Percentiles rank a stretch among this genome's conserved stretches.
phyloP scores from a whole-genome alignment of 2,113 vertebrate genomes.

The Arenaria interpres region DNA sequence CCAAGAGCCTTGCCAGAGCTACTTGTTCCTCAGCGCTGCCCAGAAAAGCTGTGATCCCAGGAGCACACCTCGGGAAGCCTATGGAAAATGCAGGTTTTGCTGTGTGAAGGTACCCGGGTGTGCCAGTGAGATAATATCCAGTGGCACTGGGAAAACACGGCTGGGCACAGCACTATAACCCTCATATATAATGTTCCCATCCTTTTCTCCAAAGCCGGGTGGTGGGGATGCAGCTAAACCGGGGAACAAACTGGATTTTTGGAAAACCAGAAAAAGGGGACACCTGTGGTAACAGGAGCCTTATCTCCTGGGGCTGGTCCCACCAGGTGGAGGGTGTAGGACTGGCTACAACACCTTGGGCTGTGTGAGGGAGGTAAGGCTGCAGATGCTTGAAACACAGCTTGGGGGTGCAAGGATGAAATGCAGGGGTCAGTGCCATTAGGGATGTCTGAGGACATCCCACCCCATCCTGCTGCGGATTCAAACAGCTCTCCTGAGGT shows the following conservation, averaged over 20 bases:
- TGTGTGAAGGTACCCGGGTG: not conserved
- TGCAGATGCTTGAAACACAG: not conserved
- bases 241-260: not conserved
- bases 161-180: not conserved
- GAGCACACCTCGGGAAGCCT: not conserved
- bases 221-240: not conserved
- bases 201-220: not conserved
- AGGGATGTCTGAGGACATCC: not conserved
- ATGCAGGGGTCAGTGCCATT: not conserved
- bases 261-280: not conserved
- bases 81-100: not conserved
- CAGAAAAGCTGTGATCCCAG: not conserved
- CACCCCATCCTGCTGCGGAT: not conserved
- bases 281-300: rapidly evolving
- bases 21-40: not conserved
- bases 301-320: not conserved
- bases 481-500: not conserved
- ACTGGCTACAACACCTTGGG: not conserved
- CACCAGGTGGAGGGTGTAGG: not conserved
- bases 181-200: not conserved
- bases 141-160: rapidly evolving
- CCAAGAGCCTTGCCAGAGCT: not conserved
- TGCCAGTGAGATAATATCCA: not conserved
- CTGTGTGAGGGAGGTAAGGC: not conserved
- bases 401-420: not conserved